Base-by-base conservation (phyloP, 2,888 invertebrate species). In the Hedya salicella region DNA sequence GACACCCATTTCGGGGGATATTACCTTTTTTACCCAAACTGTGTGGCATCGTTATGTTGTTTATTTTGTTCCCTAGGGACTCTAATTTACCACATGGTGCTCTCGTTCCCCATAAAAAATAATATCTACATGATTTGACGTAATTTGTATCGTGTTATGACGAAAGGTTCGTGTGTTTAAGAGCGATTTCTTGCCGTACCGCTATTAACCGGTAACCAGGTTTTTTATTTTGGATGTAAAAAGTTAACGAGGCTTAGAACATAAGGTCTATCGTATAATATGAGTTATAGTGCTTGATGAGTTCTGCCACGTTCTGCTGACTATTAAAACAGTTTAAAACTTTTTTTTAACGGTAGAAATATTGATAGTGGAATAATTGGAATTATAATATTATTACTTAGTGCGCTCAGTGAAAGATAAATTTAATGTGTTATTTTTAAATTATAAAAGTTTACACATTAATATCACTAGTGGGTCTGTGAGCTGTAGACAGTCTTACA, bases 81-180 rank as follows among this genome's bases (percentile, higher is more conserved):
- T 82, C 84, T 82, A 91, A 91, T 91, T 91, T 88, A 91, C 89
- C 92, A 90, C 88, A 90, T 91, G 91, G 83, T 82, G 83, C 78
- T 85, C 81, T 81, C 70, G 72, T 78, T 75, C 74, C 70, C 67
- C 71, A 79, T 86, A 89, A 89, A 91, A 89, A 89, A 86, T 86
- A 83, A 86, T 88, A 88, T 86, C 87, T 85, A 91, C 86, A 88
- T 86, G 84, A 89, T 90, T 88, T 85, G 84, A 86, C 80, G 88
- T 88, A 91, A 90, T 90, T 90, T 90, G 85, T 87, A 81, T 73
- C 78, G 78, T 77, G 85, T 87, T 88, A 87, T 86, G 87, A 87
- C 82, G 87, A 86, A 85, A 88, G 85, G 82, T 85, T 81, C 85
- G 85, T 89, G 85, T 88, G 86, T 84, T 88, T 88, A 83, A 83